These are phyloP conservation scores for Pluvialis apricaria DNA, from an alignment of 2,113 vertebrate species.

Conservation along the genomic window DNA sequence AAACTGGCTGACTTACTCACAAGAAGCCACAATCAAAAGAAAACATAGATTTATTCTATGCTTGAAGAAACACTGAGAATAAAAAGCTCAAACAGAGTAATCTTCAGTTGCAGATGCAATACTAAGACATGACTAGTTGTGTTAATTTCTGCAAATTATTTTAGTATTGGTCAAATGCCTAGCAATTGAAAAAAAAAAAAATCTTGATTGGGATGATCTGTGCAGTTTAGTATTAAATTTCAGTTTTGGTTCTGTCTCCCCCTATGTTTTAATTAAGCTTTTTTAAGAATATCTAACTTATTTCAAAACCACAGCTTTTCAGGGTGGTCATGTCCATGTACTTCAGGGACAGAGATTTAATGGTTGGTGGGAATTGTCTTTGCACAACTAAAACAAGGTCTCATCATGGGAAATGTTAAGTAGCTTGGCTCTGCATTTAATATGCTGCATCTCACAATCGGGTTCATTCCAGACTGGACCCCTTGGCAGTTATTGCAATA, in stretches of 20 bases:
- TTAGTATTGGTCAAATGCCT: background rate
- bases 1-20: background rate
- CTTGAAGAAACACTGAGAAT: background rate
- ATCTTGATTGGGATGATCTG: background rate
- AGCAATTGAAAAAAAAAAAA: background rate
- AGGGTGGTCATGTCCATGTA: fast-evolving
- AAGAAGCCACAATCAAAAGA: background rate
- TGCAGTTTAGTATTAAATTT: background rate
- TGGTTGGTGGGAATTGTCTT: background rate
- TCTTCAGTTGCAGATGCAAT: background rate
- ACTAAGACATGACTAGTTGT: background rate
- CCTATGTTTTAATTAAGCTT: background rate
- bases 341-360: background rate
- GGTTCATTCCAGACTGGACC: background rate
- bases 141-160: background rate
- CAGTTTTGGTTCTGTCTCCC: background rate
- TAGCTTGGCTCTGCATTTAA: background rate
- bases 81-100: background rate
- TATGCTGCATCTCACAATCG: background rate
- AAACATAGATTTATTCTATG: background rate
- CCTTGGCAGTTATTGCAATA: background rate
- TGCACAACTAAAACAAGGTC: background rate
- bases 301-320: background rate
- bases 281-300: background rate
- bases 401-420: background rate